A percentile compares a stretch with the other conserved stretches of the same genome.
These are phyloP conservation scores for Columba livia DNA, from an alignment of 2,113 vertebrate genomes.

Conservation along the genomic window DNA sequence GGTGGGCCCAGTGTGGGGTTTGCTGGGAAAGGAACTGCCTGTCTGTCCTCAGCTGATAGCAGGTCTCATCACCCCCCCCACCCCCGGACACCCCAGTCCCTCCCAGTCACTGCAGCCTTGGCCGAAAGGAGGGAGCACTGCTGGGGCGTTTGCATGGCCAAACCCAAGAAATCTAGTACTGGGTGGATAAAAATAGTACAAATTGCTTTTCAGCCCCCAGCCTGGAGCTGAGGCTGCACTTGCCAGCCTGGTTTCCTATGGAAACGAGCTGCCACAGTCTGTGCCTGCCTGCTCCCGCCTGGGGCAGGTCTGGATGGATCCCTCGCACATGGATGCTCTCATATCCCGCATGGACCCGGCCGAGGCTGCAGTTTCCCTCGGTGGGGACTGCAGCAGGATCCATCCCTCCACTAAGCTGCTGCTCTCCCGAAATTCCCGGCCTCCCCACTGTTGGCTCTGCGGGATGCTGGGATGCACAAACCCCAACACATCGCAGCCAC, in stretches of 20 bases:
- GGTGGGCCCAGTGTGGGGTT: fast-evolving
- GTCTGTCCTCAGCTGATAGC: neutral
- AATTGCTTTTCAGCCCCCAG: neutral
- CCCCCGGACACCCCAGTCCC: neutral
- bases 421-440: neutral
- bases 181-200: neutral
- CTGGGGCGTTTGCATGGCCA: fast-evolving
- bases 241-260: slow-evolving; percentile 46
- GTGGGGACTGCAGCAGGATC: neutral
- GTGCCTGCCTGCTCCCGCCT: neutral
- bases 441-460: fast-evolving
- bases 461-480: neutral
- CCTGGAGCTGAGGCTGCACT: neutral
- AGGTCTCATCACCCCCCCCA: too few relatives aligned
- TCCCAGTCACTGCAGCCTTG: fast-evolving
- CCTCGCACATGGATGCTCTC: neutral
- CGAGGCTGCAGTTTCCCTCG: neutral
- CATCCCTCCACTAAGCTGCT: neutral
- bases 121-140: fast-evolving
- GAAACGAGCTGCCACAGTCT: neutral
- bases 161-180: neutral
- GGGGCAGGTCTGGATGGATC: neutral
- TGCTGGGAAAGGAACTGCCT: fast-evolving
- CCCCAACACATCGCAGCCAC: neutral
- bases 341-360: fast-evolving